Evolutionary conservation across 1,140 invertebrate species (phyloP).

Genomic region (Campoletis sonorensis): DNA sequence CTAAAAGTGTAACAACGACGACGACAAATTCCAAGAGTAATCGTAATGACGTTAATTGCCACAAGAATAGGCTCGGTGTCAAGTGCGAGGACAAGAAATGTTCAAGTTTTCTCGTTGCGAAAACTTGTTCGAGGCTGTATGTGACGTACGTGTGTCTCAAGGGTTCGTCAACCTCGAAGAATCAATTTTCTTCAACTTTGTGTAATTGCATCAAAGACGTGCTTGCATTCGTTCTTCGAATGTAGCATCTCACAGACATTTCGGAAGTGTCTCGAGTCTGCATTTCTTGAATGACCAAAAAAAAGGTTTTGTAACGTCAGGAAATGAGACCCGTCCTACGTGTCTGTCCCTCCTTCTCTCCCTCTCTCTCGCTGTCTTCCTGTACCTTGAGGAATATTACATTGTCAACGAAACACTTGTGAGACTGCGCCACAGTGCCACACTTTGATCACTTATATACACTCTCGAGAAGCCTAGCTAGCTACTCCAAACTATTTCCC

Average conservation of each 20-base stretch:
- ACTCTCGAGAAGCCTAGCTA: neutral
- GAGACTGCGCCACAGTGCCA: constrained; percentile 9
- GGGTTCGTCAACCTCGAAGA: constrained; percentile 1
- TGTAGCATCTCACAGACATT: neutral
- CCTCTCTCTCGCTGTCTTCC: neutral
- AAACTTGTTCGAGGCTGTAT: no score
- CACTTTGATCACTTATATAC: neutral
- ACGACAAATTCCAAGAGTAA: no score
- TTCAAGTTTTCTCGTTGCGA: no score
- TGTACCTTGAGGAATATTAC: neutral
- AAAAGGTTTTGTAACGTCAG: constrained; percentile 1
- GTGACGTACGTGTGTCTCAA: no score
- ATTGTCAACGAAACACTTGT: constrained; percentile 1
- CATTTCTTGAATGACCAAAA: neutral
- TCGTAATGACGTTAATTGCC: no score
- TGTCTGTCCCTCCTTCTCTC: neutral
- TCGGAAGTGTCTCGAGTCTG: neutral
- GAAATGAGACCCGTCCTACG: neutral
- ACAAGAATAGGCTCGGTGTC: no score
- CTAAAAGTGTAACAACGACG: no score
- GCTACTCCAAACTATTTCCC: neutral
- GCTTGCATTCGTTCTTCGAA: neutral
- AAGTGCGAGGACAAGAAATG: no score
- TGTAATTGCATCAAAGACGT: neutral
- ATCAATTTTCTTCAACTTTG: constrained; percentile 1